Base-by-base conservation (phyloP, 2,113 vertebrate species). In the Chaetops frenatus region DNA sequence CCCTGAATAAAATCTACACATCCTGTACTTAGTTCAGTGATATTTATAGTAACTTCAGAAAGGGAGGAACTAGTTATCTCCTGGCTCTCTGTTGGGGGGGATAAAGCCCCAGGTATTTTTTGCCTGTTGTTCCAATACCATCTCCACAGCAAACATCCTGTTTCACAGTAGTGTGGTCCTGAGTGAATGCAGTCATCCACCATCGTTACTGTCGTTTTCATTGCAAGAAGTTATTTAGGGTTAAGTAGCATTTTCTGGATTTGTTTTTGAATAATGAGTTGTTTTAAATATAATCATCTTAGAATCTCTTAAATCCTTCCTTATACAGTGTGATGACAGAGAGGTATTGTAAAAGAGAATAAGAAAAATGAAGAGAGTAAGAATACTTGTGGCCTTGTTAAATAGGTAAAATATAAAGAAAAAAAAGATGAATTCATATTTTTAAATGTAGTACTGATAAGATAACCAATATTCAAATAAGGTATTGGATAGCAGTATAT, bases 61-160 rank as follows among this genome's bases (percentile, higher is more conserved):
- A 79, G 6, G 19, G 48, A 67, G 33, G 20, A 60, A 57, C 17
- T 38, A 48, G 10, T 77, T 56, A 48, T 42, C 42, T 94, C 50
- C n/a, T 35, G 31, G 36, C 23, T 65, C 40, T 78, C 9, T 7
- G 0, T 5, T 4, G 1, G 1, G 4, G 36, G 2, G n/a, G 17
- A 57, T 82, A 64, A 64, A 69, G 20, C 22, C 51, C 10, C n/a
- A 45, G 45, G 14, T 61, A 29, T 53, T 90, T 90, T 80, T 31
- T 90, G 47, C 50, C 62, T 90, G 9, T 70, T 92, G 27, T 36
- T 81, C 44, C 9, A 38, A 24, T 66, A 17, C 9, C 44, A 35
- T 42, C 47, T 67, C n/a, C 36, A 47, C 47, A 65, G 47, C 28
- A 45, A 81, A 31, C 51, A 51, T 15, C 29, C 6, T 19, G 12